Percentiles rank a stretch among this genome's conserved stretches.
These are phyloP conservation scores for Trichonephila inaurata DNA, from an alignment of 1,140 invertebrate genomes.

Conservation along the genomic window DNA sequence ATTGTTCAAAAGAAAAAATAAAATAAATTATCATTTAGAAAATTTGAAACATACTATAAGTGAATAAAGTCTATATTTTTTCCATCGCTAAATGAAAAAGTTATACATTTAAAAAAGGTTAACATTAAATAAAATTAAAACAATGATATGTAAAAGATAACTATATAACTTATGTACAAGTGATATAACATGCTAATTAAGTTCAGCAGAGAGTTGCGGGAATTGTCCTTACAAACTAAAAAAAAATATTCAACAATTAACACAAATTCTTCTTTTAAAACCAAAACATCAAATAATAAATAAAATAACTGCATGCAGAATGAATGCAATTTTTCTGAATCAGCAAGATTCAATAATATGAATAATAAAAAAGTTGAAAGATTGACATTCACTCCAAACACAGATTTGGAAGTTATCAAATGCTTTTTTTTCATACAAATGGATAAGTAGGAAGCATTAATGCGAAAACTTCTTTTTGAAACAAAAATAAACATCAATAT, in stretches of 20 bases:
- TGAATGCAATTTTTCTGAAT: not conserved
- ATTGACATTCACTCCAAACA: not conserved
- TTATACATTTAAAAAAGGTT: not conserved
- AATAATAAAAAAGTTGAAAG: not conserved
- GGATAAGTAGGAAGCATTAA: constrained; percentile 1
- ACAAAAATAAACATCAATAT: not conserved
- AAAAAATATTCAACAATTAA: not conserved
- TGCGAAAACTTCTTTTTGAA: not conserved
- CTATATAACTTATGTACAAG: not conserved
- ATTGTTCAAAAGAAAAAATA: not conserved
- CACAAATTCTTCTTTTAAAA: not conserved
- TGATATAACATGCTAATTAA: not conserved
- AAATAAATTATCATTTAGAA: not conserved
- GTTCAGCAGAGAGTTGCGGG: not conserved
- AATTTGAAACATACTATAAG: not conserved
- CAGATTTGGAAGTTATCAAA: not conserved
- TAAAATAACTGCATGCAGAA: not conserved
- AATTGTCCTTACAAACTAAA: not conserved
- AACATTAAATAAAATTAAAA: constrained; percentile 13
- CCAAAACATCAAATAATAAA: not conserved
- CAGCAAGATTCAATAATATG: not conserved
- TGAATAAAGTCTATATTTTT: not conserved
- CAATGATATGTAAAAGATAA: constrained; percentile 19
- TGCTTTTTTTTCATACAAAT: not conserved
- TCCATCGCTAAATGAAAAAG: not conserved